Conservation (phyloP, 2,888 invertebrate species). For the Pharmacophagus antenor region DNA sequence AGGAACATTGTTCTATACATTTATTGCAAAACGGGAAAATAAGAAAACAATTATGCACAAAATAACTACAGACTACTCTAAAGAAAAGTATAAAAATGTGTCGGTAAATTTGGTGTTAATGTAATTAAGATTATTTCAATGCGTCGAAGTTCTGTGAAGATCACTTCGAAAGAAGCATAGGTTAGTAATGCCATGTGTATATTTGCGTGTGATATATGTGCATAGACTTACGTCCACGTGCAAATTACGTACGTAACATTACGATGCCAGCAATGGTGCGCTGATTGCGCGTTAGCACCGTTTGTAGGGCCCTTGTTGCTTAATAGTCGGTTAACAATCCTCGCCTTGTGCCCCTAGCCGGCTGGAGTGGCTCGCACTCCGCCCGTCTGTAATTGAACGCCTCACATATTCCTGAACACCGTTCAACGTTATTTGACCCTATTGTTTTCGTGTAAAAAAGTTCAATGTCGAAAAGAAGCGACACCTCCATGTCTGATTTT, state of each 20-base stretch:
- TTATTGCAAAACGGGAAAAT: too few species aligned
- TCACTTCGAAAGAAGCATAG: neutral
- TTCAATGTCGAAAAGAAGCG: constrained; percentile 14
- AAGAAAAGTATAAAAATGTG: too few species aligned
- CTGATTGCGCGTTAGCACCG: constrained; percentile 46
- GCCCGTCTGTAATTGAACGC: constrained; percentile 54
- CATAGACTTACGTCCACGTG: neutral
- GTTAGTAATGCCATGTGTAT: neutral
- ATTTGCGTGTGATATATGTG: neutral
- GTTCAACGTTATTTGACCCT: constrained; percentile 11
- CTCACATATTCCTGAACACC: constrained; percentile 36
- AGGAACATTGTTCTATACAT: too few species aligned
- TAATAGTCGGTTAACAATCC: constrained; percentile 66
- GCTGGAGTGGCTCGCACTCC: constrained; percentile 36
- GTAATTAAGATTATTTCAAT: too few species aligned
- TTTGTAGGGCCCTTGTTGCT: constrained; percentile 49
- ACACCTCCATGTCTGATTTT: neutral
- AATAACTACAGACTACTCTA: too few species aligned
- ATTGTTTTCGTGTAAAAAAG: constrained; percentile 13
- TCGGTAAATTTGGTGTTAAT: too few species aligned
- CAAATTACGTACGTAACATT: constrained; percentile 24
- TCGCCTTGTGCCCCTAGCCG: constrained; percentile 44
- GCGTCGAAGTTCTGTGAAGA: too few species aligned
- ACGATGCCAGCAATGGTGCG: constrained; percentile 41
- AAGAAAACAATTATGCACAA: too few species aligned